These are phyloP conservation scores for Lasioglossum calceatum DNA, from an alignment of 2,888 invertebrate genomes.

Conservation along the genomic window DNA sequence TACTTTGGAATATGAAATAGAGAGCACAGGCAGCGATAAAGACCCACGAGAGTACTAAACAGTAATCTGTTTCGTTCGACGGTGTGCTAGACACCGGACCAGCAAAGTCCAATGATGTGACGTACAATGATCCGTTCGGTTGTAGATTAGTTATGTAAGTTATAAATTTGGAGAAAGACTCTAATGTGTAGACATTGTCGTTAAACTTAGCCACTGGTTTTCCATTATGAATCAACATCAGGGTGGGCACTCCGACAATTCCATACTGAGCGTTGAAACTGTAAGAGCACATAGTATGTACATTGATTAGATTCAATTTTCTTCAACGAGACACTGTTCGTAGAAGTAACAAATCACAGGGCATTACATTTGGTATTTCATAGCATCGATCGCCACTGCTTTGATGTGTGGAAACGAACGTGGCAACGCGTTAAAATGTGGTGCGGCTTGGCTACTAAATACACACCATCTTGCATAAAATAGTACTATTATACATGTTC, in stretches of 20 bases:
- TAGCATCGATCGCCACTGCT: slow-evolving; percentile 95
- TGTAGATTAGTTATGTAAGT: slow-evolving; percentile 90
- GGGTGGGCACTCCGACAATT: slow-evolving; percentile 94
- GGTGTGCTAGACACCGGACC: slow-evolving; percentile 93
- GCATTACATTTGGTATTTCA: slow-evolving; percentile 88
- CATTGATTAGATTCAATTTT: background rate
- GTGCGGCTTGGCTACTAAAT: slow-evolving; percentile 95
- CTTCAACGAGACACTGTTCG: background rate
- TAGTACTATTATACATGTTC: slow-evolving; percentile 91
- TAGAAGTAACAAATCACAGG: background rate
- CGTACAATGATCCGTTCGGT: slow-evolving; percentile 87
- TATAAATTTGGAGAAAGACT: slow-evolving; percentile 92
- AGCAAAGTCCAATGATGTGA: slow-evolving; percentile 90
- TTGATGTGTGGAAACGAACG: slow-evolving; percentile 94
- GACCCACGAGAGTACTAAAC: slow-evolving; percentile 92
- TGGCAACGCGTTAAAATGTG: slow-evolving; percentile 95
- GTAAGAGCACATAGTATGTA: slow-evolving; percentile 1
- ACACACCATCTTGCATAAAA: slow-evolving; percentile 96
- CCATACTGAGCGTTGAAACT: slow-evolving; percentile 96
- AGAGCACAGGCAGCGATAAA: slow-evolving; percentile 91
- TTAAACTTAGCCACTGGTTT: slow-evolving; percentile 94
- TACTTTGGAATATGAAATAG: slow-evolving; percentile 92
- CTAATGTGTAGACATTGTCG: slow-evolving; percentile 91
- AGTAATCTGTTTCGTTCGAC: slow-evolving; percentile 91
- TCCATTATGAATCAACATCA: slow-evolving; percentile 96